Conservation (phyloP, 2,888 invertebrate genomes). For the Poecilus cupreus region DNA sequence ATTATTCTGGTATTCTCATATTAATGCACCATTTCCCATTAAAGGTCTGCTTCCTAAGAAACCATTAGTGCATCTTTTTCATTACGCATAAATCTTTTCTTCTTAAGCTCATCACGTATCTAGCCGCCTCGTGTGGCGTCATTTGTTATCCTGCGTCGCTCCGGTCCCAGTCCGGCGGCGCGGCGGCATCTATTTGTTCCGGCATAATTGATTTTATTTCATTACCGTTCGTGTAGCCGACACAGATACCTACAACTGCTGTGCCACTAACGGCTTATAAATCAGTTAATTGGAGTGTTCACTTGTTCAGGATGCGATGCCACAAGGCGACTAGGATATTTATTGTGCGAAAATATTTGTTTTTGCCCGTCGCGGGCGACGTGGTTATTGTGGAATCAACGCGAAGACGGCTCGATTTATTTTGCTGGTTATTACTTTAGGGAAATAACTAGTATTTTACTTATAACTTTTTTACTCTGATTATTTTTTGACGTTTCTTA, state of each 20-base stretch:
- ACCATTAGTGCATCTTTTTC: conserved; percentile 6
- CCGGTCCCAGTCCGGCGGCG: not conserved
- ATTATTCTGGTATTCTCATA: too few relatives aligned
- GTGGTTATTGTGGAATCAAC: not conserved
- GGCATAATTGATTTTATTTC: conserved; percentile 57
- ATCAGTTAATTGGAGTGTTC: conserved; percentile 55
- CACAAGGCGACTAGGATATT: conserved; percentile 36
- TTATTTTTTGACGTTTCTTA: too few relatives aligned
- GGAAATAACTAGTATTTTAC: too few relatives aligned
- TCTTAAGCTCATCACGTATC: conserved; percentile 35
- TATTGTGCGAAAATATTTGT: conserved; percentile 45
- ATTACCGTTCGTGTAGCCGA: conserved; percentile 25
- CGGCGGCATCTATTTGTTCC: conserved; percentile 47
- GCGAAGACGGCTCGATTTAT: not conserved
- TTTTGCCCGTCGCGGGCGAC: conserved; percentile 15
- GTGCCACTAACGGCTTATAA: conserved; percentile 32
- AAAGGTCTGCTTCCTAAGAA: not conserved
- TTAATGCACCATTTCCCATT: too few relatives aligned
- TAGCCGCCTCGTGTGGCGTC: conserved; percentile 9
- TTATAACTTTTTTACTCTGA: too few relatives aligned
- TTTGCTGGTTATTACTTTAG: not conserved
- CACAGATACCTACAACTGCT: conserved; percentile 9
- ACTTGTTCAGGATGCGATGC: conserved; percentile 10
- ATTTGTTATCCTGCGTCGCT: conserved; percentile 29
- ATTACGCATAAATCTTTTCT: conserved; percentile 11